A percentile compares a stretch with the other conserved stretches of the same genome.
Evolutionary conservation across 2,113 vertebrate genomes (phyloP).

Genomic region (Gambusia affinis): DNA sequence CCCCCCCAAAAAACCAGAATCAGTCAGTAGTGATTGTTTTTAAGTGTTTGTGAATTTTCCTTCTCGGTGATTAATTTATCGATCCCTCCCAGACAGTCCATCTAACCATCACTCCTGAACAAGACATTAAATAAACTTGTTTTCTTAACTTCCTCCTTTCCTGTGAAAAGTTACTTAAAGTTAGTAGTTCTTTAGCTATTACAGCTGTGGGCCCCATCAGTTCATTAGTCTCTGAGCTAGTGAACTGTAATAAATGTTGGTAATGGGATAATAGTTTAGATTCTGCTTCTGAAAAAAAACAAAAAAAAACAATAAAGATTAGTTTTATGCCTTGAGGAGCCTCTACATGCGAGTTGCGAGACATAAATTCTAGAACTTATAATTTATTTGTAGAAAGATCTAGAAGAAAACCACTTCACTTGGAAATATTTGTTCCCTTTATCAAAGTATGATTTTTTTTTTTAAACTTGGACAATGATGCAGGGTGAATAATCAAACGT

Average conservation of each 20-base stretch:
- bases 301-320: background rate
- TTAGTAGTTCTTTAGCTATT: background rate
- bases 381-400: background rate
- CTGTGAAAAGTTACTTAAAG: background rate
- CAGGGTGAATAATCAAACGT: background rate
- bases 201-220: background rate
- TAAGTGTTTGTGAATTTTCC: no score
- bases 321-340: background rate
- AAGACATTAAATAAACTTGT: background rate
- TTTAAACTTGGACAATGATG: background rate
- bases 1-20: no score
- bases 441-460: background rate
- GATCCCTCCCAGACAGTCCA: background rate
- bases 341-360: background rate
- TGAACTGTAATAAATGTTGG: background rate
- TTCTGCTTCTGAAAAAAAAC: background rate
- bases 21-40: no score
- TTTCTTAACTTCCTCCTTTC: background rate
- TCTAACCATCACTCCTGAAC: background rate
- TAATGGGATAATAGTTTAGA: background rate
- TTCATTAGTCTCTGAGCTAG: background rate
- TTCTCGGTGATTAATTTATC: background rate
- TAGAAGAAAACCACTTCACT: background rate
- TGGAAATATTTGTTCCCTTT: no score
- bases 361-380: background rate